Conservation (phyloP, 2,797 vertebrate genomes). For the Malurus splendens region DNA sequence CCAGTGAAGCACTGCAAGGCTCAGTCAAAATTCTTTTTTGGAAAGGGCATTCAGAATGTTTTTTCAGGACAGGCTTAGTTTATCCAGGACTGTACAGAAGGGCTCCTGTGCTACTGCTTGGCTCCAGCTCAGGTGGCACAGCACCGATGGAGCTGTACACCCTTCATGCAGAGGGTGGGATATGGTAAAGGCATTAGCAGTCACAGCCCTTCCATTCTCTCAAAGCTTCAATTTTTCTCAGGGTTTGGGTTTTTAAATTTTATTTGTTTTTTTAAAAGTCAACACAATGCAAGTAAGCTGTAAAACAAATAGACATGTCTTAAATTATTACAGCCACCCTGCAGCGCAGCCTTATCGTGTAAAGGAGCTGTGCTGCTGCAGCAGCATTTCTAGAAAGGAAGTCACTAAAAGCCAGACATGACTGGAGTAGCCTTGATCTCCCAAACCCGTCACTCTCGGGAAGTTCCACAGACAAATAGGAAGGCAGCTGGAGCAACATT, state of each 20-base stretch:
- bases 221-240: neutral
- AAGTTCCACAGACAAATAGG: constrained; percentile 25
- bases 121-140: neutral
- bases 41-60: neutral
- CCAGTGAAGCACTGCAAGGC: neutral
- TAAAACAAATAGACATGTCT: neutral
- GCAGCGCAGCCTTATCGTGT: neutral
- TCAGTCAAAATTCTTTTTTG: neutral
- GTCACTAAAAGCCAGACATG: neutral
- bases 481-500: neutral
- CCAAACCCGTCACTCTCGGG: neutral
- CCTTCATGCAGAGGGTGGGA: neutral
- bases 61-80: neutral
- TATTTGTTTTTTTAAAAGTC: neutral
- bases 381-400: neutral
- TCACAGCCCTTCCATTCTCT: neutral
- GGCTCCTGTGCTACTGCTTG: constrained; percentile 1
- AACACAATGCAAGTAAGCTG: neutral
- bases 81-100: neutral
- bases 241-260: neutral
- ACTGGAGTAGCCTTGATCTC: constrained; percentile 10
- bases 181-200: neutral
- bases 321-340: neutral
- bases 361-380: neutral
- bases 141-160: neutral